Evolutionary conservation across 2,888 invertebrate genomes (phyloP).

Genomic region (Pheosia tremula): DNA sequence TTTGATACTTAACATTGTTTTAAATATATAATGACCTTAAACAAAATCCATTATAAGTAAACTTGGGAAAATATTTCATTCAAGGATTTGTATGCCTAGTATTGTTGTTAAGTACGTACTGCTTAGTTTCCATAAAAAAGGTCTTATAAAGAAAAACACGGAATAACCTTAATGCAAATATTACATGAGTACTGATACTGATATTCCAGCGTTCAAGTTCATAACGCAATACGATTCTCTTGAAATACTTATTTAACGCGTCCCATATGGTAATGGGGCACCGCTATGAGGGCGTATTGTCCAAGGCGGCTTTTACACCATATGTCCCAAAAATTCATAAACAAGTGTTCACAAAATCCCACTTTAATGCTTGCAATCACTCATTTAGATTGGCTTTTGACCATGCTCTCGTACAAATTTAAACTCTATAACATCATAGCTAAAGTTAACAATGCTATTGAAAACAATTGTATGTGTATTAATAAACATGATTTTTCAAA

Average conservation of each 20-base stretch:
- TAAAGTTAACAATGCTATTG: slow-evolving; percentile 38
- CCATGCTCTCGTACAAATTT: slow-evolving; percentile 23
- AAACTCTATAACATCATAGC: slow-evolving; percentile 28
- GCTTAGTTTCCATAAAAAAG: no score
- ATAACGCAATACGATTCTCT: slow-evolving; percentile 68
- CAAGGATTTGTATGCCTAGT: no score
- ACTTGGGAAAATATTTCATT: no score
- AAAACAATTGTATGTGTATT: slow-evolving; percentile 20
- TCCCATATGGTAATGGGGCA: slow-evolving; percentile 78
- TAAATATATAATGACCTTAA: no score
- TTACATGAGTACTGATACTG: no score
- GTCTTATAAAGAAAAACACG: no score
- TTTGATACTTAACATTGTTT: no score
- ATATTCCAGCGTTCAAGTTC: slow-evolving; percentile 1
- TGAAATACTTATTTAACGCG: slow-evolving; percentile 79
- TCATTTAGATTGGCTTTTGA: slow-evolving; percentile 45
- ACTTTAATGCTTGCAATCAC: slow-evolving; percentile 68
- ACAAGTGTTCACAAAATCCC: slow-evolving; percentile 77
- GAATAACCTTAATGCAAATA: no score
- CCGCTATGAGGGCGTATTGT: slow-evolving; percentile 78
- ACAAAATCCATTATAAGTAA: no score
- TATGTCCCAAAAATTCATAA: slow-evolving; percentile 81
- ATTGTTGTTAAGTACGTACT: no score
- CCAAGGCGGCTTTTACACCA: slow-evolving; percentile 79
- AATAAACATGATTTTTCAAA: slow-evolving; percentile 22